Base-by-base conservation (phyloP, 2,113 vertebrate genomes). In the Cichladusa arquata region DNA sequence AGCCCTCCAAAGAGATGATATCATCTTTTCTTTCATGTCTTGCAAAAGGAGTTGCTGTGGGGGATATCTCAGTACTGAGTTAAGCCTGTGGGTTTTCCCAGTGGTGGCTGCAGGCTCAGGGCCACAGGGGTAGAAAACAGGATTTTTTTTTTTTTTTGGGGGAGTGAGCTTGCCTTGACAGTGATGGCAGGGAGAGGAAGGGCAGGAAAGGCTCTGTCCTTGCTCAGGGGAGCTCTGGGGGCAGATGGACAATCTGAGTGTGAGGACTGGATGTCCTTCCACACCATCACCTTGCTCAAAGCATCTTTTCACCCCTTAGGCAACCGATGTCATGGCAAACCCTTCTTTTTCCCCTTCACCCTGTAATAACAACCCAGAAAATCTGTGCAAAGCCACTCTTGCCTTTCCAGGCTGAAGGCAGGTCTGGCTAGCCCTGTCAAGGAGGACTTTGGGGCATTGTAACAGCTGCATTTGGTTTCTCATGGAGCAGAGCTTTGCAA, bases 41-140 rank as follows among this genome's bases (percentile, higher is more conserved):
- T 86, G 78, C 31, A 36, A 14, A 79, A 82, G 71, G 7, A 19
- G 71, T 61, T 87, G 34, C 74, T 88, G 50, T 56, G 85, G 71
- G 62, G 34, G 51, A 25, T 80, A 33, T 18, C 70, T 86, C 0
- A 0, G 65, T 0, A 0, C 56, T n/a, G 70, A 87, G 45, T 61
- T 86, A 31, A 90, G 38, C 71, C 47, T 44, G 13, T 11, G 4
- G 51, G 36, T 79, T 87, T 40, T 74, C 31, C 64, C 0, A 0
- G 45, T 0, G 0, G 57, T 4, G 6, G 48, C 82, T 48, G 67
- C 0, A 0, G 31, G 60, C 28, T n/a, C 16, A 1, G 2, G n/a
- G 88, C 73, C 26, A 2, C 2, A 4, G 80, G 85, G 44, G 40
- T 84, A 66, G 50, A 36, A 50, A 70, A 74, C 16, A 51, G 36